These are phyloP conservation scores for Cotesia typhae DNA, from an alignment of 1,140 invertebrate genomes.

Conservation along the genomic window DNA sequence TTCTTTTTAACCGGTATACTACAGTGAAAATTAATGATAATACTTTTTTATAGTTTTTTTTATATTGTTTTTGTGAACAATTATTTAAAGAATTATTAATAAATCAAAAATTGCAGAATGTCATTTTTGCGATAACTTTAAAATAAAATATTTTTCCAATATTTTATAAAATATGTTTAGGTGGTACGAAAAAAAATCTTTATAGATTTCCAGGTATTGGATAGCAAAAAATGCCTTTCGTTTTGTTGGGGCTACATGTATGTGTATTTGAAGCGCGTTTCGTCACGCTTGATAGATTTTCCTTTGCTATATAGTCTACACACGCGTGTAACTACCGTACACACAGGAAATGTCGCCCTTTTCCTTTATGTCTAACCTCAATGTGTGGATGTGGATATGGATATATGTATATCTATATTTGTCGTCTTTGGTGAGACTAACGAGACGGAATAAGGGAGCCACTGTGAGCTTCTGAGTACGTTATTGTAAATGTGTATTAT, in stretches of 20 bases:
- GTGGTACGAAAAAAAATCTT: constrained; percentile 43
- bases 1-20: no score
- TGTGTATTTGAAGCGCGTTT: constrained; percentile 10
- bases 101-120: no score
- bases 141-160: no score
- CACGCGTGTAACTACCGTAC: constrained; percentile 8
- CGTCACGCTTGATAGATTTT: constrained; percentile 36
- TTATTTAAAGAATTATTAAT: no score
- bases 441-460: constrained; percentile 45
- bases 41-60: no score
- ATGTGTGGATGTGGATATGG: no score
- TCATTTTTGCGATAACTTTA: no score
- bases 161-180: not conserved
- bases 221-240: constrained; percentile 47
- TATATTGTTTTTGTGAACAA: no score
- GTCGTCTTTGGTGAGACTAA: constrained; percentile 38
- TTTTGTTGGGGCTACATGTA: constrained; percentile 22
- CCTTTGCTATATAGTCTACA: constrained; percentile 16
- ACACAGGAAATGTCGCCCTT: constrained; percentile 38
- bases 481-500: constrained; percentile 39
- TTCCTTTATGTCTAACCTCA: constrained; percentile 12
- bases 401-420: no score
- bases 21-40: no score
- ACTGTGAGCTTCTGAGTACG: constrained; percentile 33
- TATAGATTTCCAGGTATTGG: constrained; percentile 55